A percentile compares a stretch with the other conserved stretches of the same genome.
Conservation (phyloP, 2,797 vertebrate species). For the Ceyx erithaca region DNA sequence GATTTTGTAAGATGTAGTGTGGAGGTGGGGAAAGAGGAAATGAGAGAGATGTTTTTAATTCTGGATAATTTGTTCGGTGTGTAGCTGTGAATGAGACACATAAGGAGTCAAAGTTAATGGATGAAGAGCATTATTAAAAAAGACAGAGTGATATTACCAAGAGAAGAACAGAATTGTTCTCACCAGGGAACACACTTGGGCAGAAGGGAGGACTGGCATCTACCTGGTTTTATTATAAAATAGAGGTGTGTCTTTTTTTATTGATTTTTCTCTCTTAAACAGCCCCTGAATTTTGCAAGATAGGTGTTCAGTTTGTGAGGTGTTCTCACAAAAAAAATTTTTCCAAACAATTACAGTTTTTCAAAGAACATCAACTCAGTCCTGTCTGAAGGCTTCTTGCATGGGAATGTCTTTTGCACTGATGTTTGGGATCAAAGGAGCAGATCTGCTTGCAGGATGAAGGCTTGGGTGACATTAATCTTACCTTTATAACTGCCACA, state of each 20-base stretch:
- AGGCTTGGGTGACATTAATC: not conserved
- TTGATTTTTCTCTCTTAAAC: not conserved
- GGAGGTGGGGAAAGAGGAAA: constrained; percentile 61
- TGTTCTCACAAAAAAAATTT: not conserved
- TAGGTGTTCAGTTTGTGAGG: not conserved
- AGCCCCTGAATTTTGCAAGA: not conserved
- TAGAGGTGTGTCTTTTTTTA: not conserved
- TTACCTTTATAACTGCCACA: not conserved
- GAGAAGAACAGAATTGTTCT: constrained; percentile 28
- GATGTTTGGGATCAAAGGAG: not conserved
- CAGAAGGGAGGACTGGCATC: not conserved
- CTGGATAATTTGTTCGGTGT: constrained; percentile 60
- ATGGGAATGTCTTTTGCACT: not conserved
- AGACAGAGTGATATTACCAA: constrained; percentile 23
- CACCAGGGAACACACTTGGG: not conserved
- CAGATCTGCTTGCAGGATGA: not conserved
- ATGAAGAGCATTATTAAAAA: constrained; percentile 46
- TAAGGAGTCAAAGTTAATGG: constrained; percentile 55
- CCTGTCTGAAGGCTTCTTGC: not conserved
- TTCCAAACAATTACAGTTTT: not conserved
- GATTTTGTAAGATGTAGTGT: not conserved
- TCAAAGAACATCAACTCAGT: not conserved
- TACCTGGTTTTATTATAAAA: not conserved
- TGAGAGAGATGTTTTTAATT: constrained; percentile 62
- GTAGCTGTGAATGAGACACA: constrained; percentile 47